These are phyloP conservation scores for Tachypleus tridentatus DNA, from an alignment of 1,140 invertebrate species.

Conservation along the genomic window DNA sequence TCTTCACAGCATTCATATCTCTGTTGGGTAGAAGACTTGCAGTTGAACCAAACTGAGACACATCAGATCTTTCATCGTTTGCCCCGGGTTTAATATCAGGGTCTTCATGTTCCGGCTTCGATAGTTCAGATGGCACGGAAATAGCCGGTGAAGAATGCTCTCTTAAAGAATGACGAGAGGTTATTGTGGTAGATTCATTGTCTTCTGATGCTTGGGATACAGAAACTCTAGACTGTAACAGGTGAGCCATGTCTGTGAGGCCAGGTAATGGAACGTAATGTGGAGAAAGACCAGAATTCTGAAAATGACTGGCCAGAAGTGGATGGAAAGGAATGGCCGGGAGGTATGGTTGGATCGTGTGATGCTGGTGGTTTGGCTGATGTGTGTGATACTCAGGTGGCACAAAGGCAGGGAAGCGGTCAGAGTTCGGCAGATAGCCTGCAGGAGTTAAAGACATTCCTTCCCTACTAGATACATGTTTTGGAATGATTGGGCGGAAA, in stretches of 20 bases:
- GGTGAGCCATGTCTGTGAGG: conserved; percentile 18
- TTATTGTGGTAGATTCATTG: too few relatives aligned
- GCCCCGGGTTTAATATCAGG: too few relatives aligned
- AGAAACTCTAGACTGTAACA: conserved; percentile 13
- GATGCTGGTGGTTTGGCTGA: too few relatives aligned
- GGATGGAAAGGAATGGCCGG: conserved; percentile 15
- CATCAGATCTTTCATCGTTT: too few relatives aligned
- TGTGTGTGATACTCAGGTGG: too few relatives aligned
- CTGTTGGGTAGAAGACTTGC: conserved; percentile 10
- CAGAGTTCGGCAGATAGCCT: conserved; percentile 13
- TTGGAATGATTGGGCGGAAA: conserved; percentile 24
- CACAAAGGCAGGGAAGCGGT: not conserved
- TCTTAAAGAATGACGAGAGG: too few relatives aligned
- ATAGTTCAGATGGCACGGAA: too few relatives aligned
- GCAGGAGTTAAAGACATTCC: not conserved
- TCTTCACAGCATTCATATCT: conserved; percentile 49
- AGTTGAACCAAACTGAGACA: too few relatives aligned
- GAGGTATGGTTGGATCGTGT: conserved; percentile 3
- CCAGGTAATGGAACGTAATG: conserved; percentile 6
- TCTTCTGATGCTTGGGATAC: too few relatives aligned
- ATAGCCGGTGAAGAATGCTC: too few relatives aligned
- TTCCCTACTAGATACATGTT: conserved; percentile 15
- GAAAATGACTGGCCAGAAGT: conserved; percentile 3
- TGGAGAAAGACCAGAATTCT: not conserved
- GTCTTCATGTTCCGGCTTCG: too few relatives aligned